A percentile compares a stretch with the other conserved stretches of the same genome.
Conservation (phyloP, 2,797 vertebrate genomes). For the Falco peregrinus region DNA sequence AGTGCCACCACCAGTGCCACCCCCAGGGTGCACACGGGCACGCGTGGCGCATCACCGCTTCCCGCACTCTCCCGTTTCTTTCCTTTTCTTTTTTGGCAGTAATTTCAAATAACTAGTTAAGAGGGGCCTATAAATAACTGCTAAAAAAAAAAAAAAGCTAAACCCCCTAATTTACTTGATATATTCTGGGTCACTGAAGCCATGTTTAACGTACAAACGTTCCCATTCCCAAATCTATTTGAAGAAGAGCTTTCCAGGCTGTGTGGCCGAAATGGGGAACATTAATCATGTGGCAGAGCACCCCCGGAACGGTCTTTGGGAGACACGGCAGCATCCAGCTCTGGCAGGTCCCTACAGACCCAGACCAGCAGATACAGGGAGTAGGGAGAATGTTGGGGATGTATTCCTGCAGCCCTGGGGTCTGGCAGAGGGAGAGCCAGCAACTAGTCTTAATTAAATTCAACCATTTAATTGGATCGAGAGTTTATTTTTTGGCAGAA, state of each 20-base stretch:
- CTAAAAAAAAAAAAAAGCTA: not conserved
- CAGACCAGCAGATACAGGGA: not conserved
- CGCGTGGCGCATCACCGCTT: not conserved
- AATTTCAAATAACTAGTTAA: conserved; percentile 52
- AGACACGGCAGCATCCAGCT: not conserved
- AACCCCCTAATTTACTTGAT: not conserved
- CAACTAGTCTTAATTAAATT: not conserved
- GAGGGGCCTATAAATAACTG: conserved; percentile 62
- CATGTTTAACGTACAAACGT: conserved; percentile 19
- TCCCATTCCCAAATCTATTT: conserved; percentile 28
- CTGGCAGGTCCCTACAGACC: not conserved
- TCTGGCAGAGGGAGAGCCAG: not conserved
- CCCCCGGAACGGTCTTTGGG: not conserved
- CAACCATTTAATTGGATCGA: not conserved
- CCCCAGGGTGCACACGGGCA: not conserved
- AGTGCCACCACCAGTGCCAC: too few species aligned
- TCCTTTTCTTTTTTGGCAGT: not conserved
- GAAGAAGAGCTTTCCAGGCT: not conserved
- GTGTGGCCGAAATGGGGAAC: not conserved
- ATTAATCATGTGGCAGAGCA: not conserved
- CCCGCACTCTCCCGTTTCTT: not conserved
- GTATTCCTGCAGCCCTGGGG: not conserved
- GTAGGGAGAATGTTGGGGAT: not conserved
- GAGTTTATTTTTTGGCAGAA: not conserved
- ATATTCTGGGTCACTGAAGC: conserved; percentile 43